A percentile compares a stretch with the other conserved stretches of the same genome.
Conservation (phyloP, 2,113 vertebrate genomes). For the Phyllostomus hastatus region DNA sequence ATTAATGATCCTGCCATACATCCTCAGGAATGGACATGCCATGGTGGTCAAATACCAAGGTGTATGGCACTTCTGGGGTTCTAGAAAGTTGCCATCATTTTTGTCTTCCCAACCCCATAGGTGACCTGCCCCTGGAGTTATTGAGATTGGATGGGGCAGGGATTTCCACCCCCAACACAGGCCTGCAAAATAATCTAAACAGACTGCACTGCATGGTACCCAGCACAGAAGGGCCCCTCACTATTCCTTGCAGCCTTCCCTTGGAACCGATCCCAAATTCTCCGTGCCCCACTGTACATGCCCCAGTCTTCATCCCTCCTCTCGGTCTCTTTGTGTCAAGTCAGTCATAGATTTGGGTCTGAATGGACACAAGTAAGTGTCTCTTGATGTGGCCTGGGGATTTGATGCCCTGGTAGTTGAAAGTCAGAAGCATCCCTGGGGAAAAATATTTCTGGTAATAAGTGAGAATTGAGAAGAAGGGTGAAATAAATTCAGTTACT, state of each 20-base stretch:
- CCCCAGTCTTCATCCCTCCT: neutral
- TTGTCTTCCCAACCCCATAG: neutral
- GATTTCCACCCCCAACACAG: neutral
- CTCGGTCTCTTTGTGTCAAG: neutral
- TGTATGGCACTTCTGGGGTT: neutral
- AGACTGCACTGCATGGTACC: neutral
- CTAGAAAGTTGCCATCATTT: neutral
- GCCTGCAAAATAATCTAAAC: neutral
- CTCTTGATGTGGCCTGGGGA: neutral
- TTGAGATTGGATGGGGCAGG: neutral
- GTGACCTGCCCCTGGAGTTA: neutral
- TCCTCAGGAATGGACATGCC: neutral
- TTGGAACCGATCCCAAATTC: neutral
- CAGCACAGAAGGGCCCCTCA: neutral
- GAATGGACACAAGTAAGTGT: neutral
- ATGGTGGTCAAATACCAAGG: neutral
- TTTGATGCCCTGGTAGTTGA: neutral
- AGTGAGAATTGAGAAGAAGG: neutral
- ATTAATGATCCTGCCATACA: neutral
- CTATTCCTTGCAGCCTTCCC: neutral
- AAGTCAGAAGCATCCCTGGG: neutral
- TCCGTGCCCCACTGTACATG: rapidly evolving
- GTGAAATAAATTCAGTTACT: neutral
- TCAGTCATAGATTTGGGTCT: neutral
- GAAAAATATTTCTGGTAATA: neutral